Conservation (phyloP, 2,797 vertebrate genomes). For the Trachurus trachurus region DNA sequence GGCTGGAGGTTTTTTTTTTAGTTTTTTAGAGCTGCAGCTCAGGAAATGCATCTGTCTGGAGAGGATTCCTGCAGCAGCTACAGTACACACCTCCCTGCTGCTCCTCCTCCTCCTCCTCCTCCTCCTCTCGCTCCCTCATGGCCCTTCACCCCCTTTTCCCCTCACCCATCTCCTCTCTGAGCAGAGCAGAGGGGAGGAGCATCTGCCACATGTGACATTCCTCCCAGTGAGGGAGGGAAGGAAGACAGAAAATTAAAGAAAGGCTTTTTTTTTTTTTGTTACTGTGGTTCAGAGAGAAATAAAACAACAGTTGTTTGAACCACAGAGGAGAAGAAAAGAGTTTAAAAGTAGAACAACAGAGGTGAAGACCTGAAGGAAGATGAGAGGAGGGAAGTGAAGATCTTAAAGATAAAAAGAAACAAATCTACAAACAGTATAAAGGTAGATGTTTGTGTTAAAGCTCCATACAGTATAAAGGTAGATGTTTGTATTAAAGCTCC, state of each 20-base stretch:
- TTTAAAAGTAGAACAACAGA: background rate
- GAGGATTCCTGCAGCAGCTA: conserved; percentile 40
- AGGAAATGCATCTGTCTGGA: conserved; percentile 62
- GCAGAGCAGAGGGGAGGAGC: conserved; percentile 74
- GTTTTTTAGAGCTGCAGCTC: conserved; percentile 5
- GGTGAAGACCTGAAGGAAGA: background rate
- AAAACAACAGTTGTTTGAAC: background rate
- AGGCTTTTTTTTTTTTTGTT: background rate
- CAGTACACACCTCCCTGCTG: conserved; percentile 57
- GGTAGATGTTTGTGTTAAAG: no score
- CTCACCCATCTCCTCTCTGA: conserved; percentile 66
- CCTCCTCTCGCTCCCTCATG: conserved; percentile 71
- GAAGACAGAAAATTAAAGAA: conserved; percentile 22
- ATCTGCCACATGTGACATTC: conserved; percentile 75
- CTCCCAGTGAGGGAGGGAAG: conserved; percentile 28
- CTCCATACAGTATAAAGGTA: no score
- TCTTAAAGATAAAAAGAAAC: background rate
- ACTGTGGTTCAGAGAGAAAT: background rate
- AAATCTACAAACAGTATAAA: no score
- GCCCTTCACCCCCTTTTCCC: conserved; percentile 79
- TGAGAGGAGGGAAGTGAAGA: background rate
- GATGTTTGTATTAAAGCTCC: no score
- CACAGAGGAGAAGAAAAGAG: background rate
- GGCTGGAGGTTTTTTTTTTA: no score
- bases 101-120: conserved; percentile 16